Conservation (phyloP, 2,888 invertebrate genomes). For the Dolichopus griseipennis region DNA sequence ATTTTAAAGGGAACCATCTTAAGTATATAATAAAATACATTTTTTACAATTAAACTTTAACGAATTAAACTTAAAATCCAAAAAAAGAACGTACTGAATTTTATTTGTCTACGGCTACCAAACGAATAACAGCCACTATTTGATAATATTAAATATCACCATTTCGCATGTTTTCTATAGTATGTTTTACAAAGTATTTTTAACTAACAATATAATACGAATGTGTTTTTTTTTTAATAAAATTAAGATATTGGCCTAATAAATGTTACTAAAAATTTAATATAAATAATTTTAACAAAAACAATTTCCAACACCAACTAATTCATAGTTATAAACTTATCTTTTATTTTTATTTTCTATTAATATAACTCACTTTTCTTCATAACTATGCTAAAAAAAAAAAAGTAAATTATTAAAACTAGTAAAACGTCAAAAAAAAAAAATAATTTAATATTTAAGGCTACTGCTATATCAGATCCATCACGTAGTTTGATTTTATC, state of each 20-base stretch:
- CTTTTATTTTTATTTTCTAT: not conserved
- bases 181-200: no score
- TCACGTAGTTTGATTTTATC: constrained; percentile 21
- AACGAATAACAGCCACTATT: not conserved
- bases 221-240: no score
- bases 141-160: not conserved
- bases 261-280: no score
- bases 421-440: not conserved
- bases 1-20: not conserved
- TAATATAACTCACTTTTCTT: not conserved
- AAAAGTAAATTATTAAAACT: not conserved
- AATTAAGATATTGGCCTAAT: not conserved
- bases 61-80: no score
- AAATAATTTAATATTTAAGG: constrained; percentile 26
- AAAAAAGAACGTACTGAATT: no score
- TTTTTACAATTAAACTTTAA: no score
- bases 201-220: no score
- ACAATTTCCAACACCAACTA: not conserved
- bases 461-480: constrained; percentile 39
- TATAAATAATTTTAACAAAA: no score
- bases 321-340: no score
- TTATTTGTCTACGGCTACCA: no score
- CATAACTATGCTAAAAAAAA: not conserved
- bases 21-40: no score
- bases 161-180: no score